Evolutionary conservation across 2,113 vertebrate species (phyloP).

Genomic region (Apteryx mantelli): DNA sequence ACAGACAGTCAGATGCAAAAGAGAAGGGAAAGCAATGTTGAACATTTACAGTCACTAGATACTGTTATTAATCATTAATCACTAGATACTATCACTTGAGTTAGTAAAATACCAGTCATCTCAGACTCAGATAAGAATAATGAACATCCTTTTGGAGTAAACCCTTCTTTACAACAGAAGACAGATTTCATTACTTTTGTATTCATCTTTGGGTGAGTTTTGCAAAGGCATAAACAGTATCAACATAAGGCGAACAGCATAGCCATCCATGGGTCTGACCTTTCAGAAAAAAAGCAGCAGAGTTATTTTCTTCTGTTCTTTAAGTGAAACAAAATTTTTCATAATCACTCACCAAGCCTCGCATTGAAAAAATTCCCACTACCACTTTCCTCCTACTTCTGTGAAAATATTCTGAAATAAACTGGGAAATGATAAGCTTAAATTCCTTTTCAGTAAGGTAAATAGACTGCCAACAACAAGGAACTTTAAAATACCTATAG

Average conservation of each 20-base stretch:
- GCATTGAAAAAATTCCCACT: not conserved
- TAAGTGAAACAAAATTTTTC: not conserved
- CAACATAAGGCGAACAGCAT: not conserved
- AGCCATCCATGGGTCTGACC: not conserved
- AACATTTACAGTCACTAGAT: slow-evolving; percentile 5
- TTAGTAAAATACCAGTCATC: not conserved
- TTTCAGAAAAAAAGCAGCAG: not conserved
- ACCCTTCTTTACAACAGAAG: not conserved
- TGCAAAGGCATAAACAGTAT: not conserved
- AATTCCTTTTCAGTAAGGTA: not conserved
- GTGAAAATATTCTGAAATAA: not conserved
- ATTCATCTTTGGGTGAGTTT: not conserved
- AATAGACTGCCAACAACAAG: not conserved
- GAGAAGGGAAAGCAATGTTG: not conserved
- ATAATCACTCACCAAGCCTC: not conserved
- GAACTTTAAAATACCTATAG: not conserved
- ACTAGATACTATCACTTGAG: not conserved
- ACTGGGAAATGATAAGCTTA: not conserved
- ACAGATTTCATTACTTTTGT: not conserved
- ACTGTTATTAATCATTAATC: slow-evolving; percentile 4
- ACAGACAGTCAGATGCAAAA: not conserved
- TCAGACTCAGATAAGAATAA: not conserved
- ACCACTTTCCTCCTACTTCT: not conserved
- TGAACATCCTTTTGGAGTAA: not conserved
- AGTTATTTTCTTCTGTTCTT: not conserved